Evolutionary conservation across 2,113 vertebrate genomes (phyloP), one percentile per base, ranked within the genome.

Genomic region (Burhinus oedicnemus): DNA sequence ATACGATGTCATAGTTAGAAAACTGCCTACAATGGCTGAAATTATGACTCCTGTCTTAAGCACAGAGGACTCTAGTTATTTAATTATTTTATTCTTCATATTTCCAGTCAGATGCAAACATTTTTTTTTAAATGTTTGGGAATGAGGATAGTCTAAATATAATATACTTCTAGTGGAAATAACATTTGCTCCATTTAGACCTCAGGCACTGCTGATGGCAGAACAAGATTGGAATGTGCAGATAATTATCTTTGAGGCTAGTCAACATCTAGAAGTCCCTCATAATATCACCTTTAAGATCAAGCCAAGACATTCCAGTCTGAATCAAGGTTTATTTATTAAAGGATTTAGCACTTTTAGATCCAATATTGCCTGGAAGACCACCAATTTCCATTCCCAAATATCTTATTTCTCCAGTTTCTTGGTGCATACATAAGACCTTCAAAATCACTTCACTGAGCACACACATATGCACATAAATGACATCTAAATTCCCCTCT

Each of bases 281-380:
- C 89, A 89, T 92, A 98, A 94, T 98, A 98, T 98, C 98, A 97
- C 96, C 95, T 98, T 97, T 97, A 98, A 97, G 96, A 98, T 98
- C 97, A 98, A 98, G 98, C 98, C 98, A 98, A 98, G 98, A 97
- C 98, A 98, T 98, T 98, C 98, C 98, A 98, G 95, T 94, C 97
- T 97, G 96, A 98, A 98, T 98, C 96, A 97, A 97, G 87, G 97
- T 98, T 98, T 98, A 98, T 98, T 98, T 98, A 97, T 97, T 97
- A 98, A 98, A 98, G 98, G 97, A 98, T 98, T 98, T 98, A 98
- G 97, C 98, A 98, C 97, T 98, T 98, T 98, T 92, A 97, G 97
- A 98, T 98, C 96, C 95, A 96, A 97, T 98, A 98, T 97, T 98
- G 95, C 96, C 95, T 98, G 97, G 97, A 98, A 98, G 96, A 97